Conservation (phyloP, 2,888 invertebrate species). For the Lasioglossum leucozonium region DNA sequence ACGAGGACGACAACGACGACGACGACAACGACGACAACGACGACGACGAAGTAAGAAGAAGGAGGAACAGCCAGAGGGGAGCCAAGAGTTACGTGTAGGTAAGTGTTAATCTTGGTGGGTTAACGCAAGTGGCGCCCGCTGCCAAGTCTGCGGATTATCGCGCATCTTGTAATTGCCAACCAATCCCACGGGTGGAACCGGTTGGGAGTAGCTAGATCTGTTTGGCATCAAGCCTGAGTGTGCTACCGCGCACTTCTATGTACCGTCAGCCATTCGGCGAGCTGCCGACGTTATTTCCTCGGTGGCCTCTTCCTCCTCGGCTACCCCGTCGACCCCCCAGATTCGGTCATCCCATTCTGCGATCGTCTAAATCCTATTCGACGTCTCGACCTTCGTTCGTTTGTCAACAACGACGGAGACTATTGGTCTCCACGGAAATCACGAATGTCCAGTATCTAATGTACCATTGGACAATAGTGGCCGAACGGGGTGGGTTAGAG, state of each 20-base stretch:
- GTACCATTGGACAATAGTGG: constrained; percentile 52
- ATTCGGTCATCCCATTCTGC: constrained; percentile 59
- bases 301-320: constrained; percentile 61
- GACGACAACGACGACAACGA: no score
- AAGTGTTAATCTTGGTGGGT: constrained; percentile 84
- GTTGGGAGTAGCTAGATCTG: constrained; percentile 80
- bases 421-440: constrained; percentile 70
- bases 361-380: constrained; percentile 74
- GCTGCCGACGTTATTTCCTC: constrained; percentile 73
- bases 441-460: constrained; percentile 68
- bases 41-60: constrained; percentile 65
- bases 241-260: constrained; percentile 74
- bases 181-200: constrained; percentile 82
- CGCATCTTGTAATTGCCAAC: constrained; percentile 85
- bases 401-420: constrained; percentile 70
- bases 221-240: constrained; percentile 84
- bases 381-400: constrained; percentile 68
- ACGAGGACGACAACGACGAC: no score
- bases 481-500: neutral
- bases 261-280: constrained; percentile 73
- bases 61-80: constrained; percentile 68
- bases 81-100: constrained; percentile 82
- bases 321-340: constrained; percentile 12
- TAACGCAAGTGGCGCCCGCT: constrained; percentile 81
- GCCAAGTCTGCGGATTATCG: constrained; percentile 85